These are phyloP conservation scores for Cardiocondyla obscurior DNA, from an alignment of 1,140 invertebrate genomes.

Conservation along the genomic window DNA sequence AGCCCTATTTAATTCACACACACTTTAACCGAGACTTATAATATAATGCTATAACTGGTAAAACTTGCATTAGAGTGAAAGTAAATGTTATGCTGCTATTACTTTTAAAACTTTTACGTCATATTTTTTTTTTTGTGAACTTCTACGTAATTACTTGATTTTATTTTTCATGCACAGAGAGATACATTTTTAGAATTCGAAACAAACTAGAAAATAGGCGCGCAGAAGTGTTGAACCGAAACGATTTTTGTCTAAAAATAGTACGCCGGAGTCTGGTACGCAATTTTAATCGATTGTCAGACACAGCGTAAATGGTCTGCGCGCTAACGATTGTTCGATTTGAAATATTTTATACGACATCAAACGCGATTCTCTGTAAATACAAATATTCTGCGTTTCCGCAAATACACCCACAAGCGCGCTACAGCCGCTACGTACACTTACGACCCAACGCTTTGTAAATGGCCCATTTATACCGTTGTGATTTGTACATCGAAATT, in stretches of 20 bases:
- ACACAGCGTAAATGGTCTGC: slow-evolving; percentile 6
- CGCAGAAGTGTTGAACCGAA: background rate
- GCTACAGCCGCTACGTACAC: too few relatives aligned
- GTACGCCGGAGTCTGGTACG: background rate
- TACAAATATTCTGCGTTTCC: slow-evolving; percentile 46
- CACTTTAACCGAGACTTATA: background rate
- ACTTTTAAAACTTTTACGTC: too few relatives aligned
- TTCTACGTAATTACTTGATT: background rate
- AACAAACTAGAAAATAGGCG: background rate
- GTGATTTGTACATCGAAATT: slow-evolving; percentile 49
- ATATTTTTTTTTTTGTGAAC: too few relatives aligned
- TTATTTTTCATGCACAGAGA: too few relatives aligned
- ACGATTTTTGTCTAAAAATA: background rate
- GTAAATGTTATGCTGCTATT: background rate
- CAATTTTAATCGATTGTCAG: slow-evolving; percentile 24
- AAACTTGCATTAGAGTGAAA: background rate
- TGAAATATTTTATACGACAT: slow-evolving; percentile 10
- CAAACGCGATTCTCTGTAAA: slow-evolving; percentile 36
- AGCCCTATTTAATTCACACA: background rate
- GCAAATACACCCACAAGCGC: slow-evolving; percentile 46
- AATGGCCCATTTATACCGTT: slow-evolving; percentile 43
- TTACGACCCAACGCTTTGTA: slow-evolving; percentile 39
- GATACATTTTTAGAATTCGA: background rate
- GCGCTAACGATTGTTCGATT: slow-evolving; percentile 27
- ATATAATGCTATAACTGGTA: background rate